phyloP scores from a whole-genome alignment of 2,113 vertebrate genomes.

The Pteronura brasiliensis region DNA sequence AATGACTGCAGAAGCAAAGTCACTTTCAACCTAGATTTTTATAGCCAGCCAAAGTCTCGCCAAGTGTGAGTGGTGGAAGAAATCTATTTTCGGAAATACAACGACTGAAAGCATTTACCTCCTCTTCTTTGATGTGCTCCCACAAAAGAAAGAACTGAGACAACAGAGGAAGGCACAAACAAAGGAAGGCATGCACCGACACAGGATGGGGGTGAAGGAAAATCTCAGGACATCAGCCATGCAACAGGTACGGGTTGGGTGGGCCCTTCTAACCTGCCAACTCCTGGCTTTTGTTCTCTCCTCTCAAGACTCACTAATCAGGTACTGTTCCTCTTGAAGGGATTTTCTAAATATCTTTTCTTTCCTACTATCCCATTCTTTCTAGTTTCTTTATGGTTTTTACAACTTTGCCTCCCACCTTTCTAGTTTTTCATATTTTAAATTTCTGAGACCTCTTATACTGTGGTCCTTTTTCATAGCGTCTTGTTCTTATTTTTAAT shows the following conservation, averaged over 20 bases:
- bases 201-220: neutral
- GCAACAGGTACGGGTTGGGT: fast-evolving
- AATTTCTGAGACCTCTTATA: neutral
- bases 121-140: neutral
- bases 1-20: conserved; percentile 9
- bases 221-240: neutral
- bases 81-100: neutral
- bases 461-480: neutral
- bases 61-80: neutral
- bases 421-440: conserved; percentile 6
- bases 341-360: neutral
- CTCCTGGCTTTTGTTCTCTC: neutral
- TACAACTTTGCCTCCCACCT: neutral
- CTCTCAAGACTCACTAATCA: neutral
- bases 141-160: neutral
- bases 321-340: neutral
- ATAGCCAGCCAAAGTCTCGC: neutral
- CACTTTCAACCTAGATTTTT: conserved; percentile 15
- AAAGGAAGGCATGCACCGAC: neutral
- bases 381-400: neutral
- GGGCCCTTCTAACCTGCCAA: too few relatives aligned
- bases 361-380: neutral
- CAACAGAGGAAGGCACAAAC: neutral
- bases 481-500: neutral
- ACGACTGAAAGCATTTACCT: neutral